Conservation (phyloP, 2,888 invertebrate genomes). For the Eupithecia subumbrata region DNA sequence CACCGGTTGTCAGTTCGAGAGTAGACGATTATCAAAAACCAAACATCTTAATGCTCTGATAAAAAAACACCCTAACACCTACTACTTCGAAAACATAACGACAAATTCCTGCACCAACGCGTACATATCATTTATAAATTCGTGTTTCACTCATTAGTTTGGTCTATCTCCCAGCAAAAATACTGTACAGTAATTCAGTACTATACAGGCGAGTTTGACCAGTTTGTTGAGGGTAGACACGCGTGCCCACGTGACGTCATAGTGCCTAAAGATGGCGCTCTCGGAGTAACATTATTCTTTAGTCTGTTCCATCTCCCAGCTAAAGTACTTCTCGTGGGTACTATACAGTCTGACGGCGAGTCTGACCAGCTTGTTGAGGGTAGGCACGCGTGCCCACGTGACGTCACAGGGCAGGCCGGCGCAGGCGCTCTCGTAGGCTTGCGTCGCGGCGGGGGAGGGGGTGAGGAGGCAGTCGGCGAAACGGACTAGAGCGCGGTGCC, state of each 20-base stretch:
- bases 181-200: too few relatives aligned
- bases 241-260: too few relatives aligned
- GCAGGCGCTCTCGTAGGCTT: slow-evolving; percentile 59
- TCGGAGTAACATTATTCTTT: neutral
- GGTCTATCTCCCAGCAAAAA: too few relatives aligned
- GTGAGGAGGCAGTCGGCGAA: slow-evolving; percentile 61
- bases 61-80: neutral
- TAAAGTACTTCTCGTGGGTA: slow-evolving; percentile 56
- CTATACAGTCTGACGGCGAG: slow-evolving; percentile 61
- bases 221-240: neutral
- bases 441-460: slow-evolving; percentile 46
- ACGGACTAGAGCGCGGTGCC: slow-evolving; percentile 68
- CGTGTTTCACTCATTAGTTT: neutral
- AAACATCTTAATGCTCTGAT: neutral
- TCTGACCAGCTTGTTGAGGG: slow-evolving; percentile 51
- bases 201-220: too few relatives aligned
- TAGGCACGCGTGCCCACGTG: slow-evolving; percentile 55
- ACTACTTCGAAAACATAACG: neutral
- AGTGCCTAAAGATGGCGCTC: too few relatives aligned
- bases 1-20: too few relatives aligned
- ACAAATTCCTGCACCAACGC: neutral
- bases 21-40: neutral
- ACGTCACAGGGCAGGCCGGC: slow-evolving; percentile 51
- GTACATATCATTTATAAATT: neutral
- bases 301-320: slow-evolving; percentile 50